A percentile compares a stretch with the other conserved stretches of the same genome.
phyloP scores from a whole-genome alignment of 2,888 invertebrate genomes.

The Orthosia incerta region DNA sequence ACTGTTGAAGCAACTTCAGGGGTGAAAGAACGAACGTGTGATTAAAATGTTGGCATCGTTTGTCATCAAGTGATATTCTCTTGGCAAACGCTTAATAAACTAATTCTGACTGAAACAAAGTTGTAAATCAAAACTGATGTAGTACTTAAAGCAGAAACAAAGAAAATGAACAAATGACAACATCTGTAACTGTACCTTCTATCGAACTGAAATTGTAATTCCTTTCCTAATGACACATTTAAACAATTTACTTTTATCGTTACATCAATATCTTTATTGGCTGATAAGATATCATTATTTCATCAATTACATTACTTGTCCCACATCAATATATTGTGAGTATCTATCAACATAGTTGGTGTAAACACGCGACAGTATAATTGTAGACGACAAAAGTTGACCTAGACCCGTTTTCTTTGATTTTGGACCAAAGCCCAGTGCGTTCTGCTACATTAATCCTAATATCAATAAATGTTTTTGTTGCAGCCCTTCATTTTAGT shows the following conservation, averaged over 20 bases:
- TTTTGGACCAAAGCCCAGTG: slow-evolving; percentile 84
- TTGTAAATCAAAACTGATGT: slow-evolving; percentile 7
- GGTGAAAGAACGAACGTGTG: slow-evolving; percentile 18
- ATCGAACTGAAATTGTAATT: slow-evolving; percentile 25
- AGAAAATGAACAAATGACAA: slow-evolving; percentile 1
- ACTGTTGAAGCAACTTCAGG: slow-evolving; percentile 18
- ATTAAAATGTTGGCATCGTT: slow-evolving; percentile 31
- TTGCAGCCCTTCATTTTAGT: slow-evolving; percentile 65
- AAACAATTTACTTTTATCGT: slow-evolving; percentile 34
- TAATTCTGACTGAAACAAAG: background rate
- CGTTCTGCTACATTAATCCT: slow-evolving; percentile 75
- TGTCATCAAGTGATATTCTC: slow-evolving; percentile 5
- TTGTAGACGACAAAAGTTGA: slow-evolving; percentile 68
- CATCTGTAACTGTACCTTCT: background rate
- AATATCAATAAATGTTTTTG: slow-evolving; percentile 72
- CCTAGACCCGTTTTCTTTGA: slow-evolving; percentile 84
- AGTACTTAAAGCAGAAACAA: slow-evolving; percentile 12
- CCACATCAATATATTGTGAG: slow-evolving; percentile 39
- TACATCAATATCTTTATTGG: slow-evolving; percentile 44
- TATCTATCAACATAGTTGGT: slow-evolving; percentile 33
- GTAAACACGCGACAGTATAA: slow-evolving; percentile 49
- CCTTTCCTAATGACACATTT: slow-evolving; percentile 15
- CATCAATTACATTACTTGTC: slow-evolving; percentile 55
- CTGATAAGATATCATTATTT: slow-evolving; percentile 68
- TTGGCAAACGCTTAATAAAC: slow-evolving; percentile 27